A percentile compares a stretch with the other conserved stretches of the same genome.
These are phyloP conservation scores for Nycticorax nycticorax DNA, from an alignment of 2,113 vertebrate species.

Conservation along the genomic window DNA sequence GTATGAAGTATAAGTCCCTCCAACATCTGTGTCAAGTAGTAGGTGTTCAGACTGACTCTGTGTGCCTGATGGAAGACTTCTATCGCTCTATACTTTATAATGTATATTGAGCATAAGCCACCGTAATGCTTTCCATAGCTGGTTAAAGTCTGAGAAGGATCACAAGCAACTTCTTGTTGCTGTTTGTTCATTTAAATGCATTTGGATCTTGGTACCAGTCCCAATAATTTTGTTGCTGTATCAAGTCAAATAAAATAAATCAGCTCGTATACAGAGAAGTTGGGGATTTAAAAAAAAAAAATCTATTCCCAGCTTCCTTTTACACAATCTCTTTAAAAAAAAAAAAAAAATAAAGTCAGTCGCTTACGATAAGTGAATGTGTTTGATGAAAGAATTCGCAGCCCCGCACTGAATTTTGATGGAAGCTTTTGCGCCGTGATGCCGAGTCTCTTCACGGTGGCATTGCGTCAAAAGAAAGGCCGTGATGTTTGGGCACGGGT, in stretches of 20 bases:
- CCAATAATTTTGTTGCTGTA: background rate
- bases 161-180: background rate
- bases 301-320: background rate
- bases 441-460: background rate
- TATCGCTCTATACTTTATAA: rapidly evolving
- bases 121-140: background rate
- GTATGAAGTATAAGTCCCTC: background rate
- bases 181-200: background rate
- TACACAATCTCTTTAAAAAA: background rate
- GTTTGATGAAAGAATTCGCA: background rate
- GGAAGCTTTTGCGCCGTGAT: background rate
- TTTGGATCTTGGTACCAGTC: background rate
- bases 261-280: rapidly evolving
- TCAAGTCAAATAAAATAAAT: background rate
- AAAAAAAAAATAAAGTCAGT: background rate
- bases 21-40: background rate
- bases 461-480: background rate
- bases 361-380: background rate
- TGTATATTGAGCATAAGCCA: background rate
- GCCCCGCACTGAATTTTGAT: background rate
- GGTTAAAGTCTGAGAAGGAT: background rate
- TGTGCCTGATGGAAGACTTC: background rate
- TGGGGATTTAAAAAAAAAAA: background rate
- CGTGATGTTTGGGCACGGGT: background rate
- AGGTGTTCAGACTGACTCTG: background rate